Conservation (phyloP, 1,140 invertebrate species). For the Drosophila kanapiae region DNA sequence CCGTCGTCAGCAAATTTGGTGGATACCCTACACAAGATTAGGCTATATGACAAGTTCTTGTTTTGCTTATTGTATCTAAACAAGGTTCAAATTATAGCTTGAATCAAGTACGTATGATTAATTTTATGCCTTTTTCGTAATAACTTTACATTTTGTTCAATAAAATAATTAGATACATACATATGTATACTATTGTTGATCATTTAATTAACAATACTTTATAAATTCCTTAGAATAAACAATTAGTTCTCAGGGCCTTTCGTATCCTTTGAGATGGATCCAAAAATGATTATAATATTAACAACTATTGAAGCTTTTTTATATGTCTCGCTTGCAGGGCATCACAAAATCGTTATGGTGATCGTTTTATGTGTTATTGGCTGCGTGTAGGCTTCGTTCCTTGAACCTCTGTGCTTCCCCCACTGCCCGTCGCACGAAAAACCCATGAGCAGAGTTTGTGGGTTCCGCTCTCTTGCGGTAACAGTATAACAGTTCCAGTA, state of each 20-base stretch:
- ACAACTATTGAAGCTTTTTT: neutral
- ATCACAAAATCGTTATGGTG: neutral
- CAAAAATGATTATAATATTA: no score
- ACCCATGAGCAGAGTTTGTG: conserved; percentile 14
- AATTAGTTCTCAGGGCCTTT: no score
- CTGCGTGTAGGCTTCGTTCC: conserved; percentile 38
- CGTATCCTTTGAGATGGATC: neutral
- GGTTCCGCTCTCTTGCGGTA: conserved; percentile 5
- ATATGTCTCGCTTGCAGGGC: neutral
- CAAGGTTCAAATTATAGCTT: no score
- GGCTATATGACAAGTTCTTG: neutral
- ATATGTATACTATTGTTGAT: neutral
- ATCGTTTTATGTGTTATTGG: neutral
- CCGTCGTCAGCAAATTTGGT: conserved; percentile 49
- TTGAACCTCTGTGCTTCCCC: conserved; percentile 23
- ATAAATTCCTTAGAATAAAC: neutral
- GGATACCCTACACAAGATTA: conserved; percentile 4
- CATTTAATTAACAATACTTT: neutral
- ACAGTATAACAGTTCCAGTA: conserved; percentile 49
- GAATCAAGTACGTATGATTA: no score
- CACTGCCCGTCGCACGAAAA: no score
- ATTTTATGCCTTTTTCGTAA: neutral
- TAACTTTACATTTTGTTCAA: no score
- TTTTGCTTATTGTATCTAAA: neutral
- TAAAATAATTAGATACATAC: neutral